phyloP scores from a whole-genome alignment of 1,140 invertebrate genomes.

The Penaeus indicus region DNA sequence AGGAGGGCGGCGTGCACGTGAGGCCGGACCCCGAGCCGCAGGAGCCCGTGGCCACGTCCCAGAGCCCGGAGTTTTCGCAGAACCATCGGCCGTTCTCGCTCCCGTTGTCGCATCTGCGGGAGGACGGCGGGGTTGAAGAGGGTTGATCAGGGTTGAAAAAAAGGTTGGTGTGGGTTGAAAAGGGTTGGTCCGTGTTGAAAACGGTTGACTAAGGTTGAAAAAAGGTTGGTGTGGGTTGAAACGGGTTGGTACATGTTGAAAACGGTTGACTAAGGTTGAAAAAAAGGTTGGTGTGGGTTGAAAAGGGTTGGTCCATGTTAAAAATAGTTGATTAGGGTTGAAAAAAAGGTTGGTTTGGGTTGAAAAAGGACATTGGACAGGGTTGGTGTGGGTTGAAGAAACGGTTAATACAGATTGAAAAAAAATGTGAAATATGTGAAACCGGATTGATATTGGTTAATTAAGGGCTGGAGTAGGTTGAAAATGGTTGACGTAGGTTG shows the following conservation, averaged over 20 bases:
- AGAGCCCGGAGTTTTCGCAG: conserved; percentile 55
- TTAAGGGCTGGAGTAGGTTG: no score
- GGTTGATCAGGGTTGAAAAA: background rate
- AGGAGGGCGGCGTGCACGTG: conserved; percentile 61
- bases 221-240: background rate
- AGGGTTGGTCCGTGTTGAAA: no score
- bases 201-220: no score
- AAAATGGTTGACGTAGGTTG: no score
- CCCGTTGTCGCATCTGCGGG: conserved; percentile 55
- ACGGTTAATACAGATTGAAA: no score
- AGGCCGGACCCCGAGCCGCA: conserved; percentile 53
- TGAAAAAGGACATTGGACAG: no score
- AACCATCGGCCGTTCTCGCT: conserved; percentile 33
- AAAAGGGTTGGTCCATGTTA: background rate
- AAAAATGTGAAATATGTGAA: no score
- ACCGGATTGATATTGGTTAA: no score
- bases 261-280: no score
- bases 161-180: background rate
- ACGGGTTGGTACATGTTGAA: background rate
- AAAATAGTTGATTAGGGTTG: background rate
- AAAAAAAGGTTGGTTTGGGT: no score
- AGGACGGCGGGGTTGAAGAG: background rate
- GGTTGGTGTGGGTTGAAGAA: no score
- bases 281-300: no score
- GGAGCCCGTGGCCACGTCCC: conserved; percentile 63